phyloP scores from a whole-genome alignment of 2,888 invertebrate species.

The Priocnemis perturbator region DNA sequence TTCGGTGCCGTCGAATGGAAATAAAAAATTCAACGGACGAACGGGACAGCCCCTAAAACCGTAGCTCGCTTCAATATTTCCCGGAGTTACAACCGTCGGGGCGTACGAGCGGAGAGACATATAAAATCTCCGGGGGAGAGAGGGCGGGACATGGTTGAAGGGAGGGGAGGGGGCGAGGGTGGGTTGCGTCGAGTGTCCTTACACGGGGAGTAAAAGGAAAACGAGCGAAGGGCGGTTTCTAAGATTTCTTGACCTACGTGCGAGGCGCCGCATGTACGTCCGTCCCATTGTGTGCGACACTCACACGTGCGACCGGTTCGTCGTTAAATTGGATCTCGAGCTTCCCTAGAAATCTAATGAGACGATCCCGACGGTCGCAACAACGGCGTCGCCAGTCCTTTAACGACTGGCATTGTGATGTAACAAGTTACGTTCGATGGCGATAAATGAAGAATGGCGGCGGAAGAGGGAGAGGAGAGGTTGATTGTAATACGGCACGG shows the following conservation, averaged over 20 bases:
- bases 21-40: constrained; percentile 33
- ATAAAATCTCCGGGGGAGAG: background rate
- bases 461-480: too few relatives aligned
- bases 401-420: too few relatives aligned
- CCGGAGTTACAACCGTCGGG: constrained; percentile 10
- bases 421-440: too few relatives aligned
- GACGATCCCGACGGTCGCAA: too few relatives aligned
- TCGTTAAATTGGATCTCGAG: constrained; percentile 2
- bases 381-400: too few relatives aligned
- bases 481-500: too few relatives aligned
- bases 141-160: background rate
- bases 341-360: constrained; percentile 5
- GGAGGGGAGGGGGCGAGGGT: background rate
- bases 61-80: constrained; percentile 14
- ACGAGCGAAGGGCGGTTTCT: constrained; percentile 5
- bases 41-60: constrained; percentile 23
- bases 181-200: background rate
- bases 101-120: background rate
- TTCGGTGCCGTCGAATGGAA: constrained; percentile 3
- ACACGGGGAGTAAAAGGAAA: constrained; percentile 5
- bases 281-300: constrained; percentile 1
- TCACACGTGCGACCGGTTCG: background rate
- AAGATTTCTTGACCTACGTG: constrained; percentile 9
- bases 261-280: background rate
- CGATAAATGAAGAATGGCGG: too few relatives aligned